Percentiles rank a stretch among this genome's conserved stretches.
Evolutionary conservation across 2,113 vertebrate genomes (phyloP).

Genomic region (Tragulus kanchil): DNA sequence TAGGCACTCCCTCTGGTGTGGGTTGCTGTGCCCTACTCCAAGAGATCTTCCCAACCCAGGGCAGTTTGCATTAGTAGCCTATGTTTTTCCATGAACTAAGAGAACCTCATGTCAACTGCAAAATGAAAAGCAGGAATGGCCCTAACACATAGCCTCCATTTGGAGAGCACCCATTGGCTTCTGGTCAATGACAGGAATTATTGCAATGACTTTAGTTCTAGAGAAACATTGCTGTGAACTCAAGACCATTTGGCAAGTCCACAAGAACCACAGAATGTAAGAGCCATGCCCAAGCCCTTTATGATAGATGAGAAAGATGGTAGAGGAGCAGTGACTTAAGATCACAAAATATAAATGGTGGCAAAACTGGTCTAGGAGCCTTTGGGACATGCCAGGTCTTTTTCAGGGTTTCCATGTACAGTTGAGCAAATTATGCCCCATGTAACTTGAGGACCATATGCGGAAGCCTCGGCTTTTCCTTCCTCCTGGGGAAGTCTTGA

Average conservation of each 20-base stretch:
- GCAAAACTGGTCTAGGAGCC: neutral
- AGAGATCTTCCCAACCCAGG: neutral
- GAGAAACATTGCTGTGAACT: slow-evolving; percentile 4
- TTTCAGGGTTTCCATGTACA: neutral
- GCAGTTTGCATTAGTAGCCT: slow-evolving; percentile 48
- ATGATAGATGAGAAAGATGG: neutral
- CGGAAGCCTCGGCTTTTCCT: neutral
- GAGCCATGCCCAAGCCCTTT: neutral
- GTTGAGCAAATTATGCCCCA: neutral
- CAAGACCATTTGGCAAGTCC: slow-evolving; percentile 49
- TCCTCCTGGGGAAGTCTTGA: slow-evolving; percentile 14
- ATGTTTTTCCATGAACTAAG: neutral
- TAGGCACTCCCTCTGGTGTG: neutral
- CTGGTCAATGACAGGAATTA: slow-evolving; percentile 42
- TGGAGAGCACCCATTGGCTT: slow-evolving; percentile 15
- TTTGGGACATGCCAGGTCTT: neutral
- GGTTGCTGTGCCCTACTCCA: neutral
- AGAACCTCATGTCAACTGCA: slow-evolving; percentile 32
- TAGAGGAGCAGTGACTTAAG: neutral
- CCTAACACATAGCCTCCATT: slow-evolving; percentile 17
- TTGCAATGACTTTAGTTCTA: slow-evolving; percentile 29
- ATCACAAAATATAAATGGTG: slow-evolving; percentile 32
- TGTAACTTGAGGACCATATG: neutral
- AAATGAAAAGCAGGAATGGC: slow-evolving; percentile 54
- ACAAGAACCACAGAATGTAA: slow-evolving; percentile 36